phyloP scores from a whole-genome alignment of 1,140 invertebrate species.

The Aphelinus certus region DNA sequence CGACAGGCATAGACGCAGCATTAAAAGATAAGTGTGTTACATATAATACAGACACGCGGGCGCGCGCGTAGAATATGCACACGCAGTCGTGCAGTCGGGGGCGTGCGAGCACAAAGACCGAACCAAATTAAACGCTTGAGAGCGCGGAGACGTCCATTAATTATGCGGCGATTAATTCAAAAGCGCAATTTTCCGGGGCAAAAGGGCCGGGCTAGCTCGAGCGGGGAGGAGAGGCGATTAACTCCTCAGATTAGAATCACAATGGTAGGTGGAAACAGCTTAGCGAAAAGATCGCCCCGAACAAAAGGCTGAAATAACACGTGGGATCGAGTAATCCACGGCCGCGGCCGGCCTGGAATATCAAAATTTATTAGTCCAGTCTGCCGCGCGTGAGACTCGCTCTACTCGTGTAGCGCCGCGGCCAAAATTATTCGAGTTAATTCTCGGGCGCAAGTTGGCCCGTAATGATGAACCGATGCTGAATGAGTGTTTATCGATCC shows the following conservation, averaged over 20 bases:
- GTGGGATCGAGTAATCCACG: no score
- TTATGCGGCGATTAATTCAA: conserved; percentile 39
- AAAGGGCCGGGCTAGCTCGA: neutral
- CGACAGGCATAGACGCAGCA: no score
- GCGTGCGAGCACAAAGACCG: conserved; percentile 13
- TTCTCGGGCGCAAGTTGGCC: no score
- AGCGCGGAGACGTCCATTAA: conserved; percentile 25
- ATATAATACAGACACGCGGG: no score
- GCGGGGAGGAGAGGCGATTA: conserved; percentile 27
- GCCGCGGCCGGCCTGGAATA: neutral
- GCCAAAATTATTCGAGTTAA: no score
- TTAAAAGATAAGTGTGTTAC: no score
- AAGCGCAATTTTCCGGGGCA: conserved; percentile 34
- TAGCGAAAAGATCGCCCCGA: conserved; percentile 27
- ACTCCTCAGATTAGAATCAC: conserved; percentile 38
- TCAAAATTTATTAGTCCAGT: no score
- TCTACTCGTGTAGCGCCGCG: no score
- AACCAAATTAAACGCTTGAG: conserved; percentile 27
- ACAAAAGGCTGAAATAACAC: conserved; percentile 21
- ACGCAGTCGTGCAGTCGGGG: neutral
- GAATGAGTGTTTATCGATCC: no score
- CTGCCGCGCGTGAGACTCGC: no score
- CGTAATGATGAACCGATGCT: no score
- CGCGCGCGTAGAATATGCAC: no score
- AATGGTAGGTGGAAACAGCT: conserved; percentile 30